Conservation (phyloP, 2,113 vertebrate genomes). For the Phylloscopus trochilus region DNA sequence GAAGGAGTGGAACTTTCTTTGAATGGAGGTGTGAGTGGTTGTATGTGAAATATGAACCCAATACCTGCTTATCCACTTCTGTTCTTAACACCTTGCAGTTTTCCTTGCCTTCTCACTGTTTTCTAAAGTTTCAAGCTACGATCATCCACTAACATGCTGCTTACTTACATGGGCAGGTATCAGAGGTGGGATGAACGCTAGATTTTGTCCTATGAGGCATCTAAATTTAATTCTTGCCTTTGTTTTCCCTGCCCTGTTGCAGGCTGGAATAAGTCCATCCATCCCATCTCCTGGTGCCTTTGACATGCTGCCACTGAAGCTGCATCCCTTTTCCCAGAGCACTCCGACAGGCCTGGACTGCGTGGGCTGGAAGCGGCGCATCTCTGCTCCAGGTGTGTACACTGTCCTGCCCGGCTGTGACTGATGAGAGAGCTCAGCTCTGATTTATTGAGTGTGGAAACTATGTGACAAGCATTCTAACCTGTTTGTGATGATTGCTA, state of each 20-base stretch:
- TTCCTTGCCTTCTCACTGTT: neutral
- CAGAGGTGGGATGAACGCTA: neutral
- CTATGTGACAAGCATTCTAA: neutral
- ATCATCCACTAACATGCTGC: neutral
- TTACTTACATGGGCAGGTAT: neutral
- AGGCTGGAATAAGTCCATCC: constrained; percentile 64
- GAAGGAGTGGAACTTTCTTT: neutral
- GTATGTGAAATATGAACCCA: neutral
- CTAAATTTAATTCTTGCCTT: neutral
- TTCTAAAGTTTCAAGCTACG: neutral
- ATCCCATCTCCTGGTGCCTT: constrained; percentile 56
- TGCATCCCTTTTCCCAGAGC: constrained; percentile 82
- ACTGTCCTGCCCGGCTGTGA: neutral
- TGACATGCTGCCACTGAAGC: constrained; percentile 65
- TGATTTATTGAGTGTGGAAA: neutral
- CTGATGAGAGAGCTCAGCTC: neutral
- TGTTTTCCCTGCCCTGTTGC: neutral
- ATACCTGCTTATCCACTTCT: neutral
- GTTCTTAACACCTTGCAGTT: neutral
- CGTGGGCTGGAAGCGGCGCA: constrained; percentile 67
- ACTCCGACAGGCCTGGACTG: constrained; percentile 81
- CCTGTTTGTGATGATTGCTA: neutral
- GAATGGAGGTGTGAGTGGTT: neutral
- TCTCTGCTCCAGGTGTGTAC: constrained; percentile 71
- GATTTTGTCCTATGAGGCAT: neutral